Percentiles rank a stretch among this genome's conserved stretches.
phyloP scores from a whole-genome alignment of 2,113 vertebrate species.

The Sebastes fasciatus region DNA sequence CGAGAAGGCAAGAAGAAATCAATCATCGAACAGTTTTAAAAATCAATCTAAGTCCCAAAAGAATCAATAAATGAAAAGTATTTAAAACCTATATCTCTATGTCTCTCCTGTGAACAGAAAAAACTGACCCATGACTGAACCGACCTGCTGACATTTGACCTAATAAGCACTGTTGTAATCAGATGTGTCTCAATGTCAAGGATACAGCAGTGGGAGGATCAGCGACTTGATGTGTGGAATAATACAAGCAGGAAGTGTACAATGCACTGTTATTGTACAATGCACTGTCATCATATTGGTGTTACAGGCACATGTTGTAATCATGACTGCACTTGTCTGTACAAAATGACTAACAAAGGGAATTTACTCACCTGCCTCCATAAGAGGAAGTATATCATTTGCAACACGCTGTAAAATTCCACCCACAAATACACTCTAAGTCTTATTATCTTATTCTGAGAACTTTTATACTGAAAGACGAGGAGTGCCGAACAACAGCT shows the following conservation, averaged over 20 bases:
- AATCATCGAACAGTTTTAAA: background rate
- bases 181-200: background rate
- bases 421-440: background rate
- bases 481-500: conserved; percentile 40
- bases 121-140: background rate
- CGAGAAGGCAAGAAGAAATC: background rate
- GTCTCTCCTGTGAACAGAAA: background rate
- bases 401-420: conserved; percentile 43
- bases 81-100: background rate
- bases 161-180: background rate
- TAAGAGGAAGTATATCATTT: background rate
- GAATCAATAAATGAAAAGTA: background rate
- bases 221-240: background rate
- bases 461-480: background rate
- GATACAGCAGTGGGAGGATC: background rate
- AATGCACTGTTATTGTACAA: conserved; percentile 19
- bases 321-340: background rate
- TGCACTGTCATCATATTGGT: background rate
- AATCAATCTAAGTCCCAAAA: background rate
- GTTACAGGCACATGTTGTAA: conserved; percentile 8
- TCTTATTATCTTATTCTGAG: background rate
- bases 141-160: background rate
- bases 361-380: background rate
- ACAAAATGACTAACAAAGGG: conserved; percentile 12
- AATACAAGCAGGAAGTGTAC: conserved; percentile 6